A percentile compares a stretch with the other conserved stretches of the same genome.
Conservation (phyloP, 2,888 invertebrate species). For the Ophion obscuratus region DNA sequence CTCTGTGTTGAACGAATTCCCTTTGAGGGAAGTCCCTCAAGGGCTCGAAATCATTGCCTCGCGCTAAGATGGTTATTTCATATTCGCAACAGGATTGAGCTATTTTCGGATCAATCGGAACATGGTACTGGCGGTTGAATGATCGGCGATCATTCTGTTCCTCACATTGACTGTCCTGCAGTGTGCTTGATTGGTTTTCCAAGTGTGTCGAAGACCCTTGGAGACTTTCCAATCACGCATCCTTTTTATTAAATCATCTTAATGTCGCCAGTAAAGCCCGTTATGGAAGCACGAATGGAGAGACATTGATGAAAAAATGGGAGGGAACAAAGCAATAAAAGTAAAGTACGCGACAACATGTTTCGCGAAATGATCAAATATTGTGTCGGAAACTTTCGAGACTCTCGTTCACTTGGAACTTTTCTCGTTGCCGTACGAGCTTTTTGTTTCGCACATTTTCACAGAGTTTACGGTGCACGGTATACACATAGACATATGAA, state of each 20-base stretch:
- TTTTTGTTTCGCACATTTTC: conserved; percentile 53
- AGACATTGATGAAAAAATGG: conserved; percentile 2
- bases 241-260: neutral
- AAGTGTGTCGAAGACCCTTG: no score
- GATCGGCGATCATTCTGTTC: no score
- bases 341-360: conserved; percentile 27
- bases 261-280: neutral
- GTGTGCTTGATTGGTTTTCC: no score
- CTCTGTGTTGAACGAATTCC: conserved; percentile 45
- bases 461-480: conserved; percentile 20
- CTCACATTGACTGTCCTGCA: no score
- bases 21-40: conserved; percentile 5
- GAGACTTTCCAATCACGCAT: neutral
- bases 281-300: neutral
- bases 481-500: neutral
- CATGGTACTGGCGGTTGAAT: no score
- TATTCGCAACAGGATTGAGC: conserved; percentile 17
- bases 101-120: conserved; percentile 44
- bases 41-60: neutral
- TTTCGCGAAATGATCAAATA: conserved; percentile 49
- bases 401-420: conserved; percentile 44
- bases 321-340: conserved; percentile 26
- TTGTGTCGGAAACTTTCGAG: conserved; percentile 37
- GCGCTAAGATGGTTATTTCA: neutral
- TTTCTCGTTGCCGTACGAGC: conserved; percentile 37